Evolutionary conservation across 2,113 vertebrate species (phyloP).

Genomic region (Acanthochromis polyacanthus): DNA sequence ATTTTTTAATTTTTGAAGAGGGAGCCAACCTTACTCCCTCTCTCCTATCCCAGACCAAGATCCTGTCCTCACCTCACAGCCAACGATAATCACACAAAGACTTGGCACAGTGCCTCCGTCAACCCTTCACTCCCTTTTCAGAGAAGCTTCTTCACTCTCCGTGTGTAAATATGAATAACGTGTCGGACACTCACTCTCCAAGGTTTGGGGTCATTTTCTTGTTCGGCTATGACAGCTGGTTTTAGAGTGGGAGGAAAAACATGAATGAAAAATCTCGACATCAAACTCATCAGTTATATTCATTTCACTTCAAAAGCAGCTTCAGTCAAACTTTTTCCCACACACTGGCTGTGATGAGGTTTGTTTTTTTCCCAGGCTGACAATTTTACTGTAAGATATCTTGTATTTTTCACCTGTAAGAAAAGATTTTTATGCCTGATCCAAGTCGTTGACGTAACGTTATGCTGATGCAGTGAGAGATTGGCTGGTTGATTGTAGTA

Average conservation of each 20-base stretch:
- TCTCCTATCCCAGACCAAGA: conserved; percentile 48
- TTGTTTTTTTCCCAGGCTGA: conserved; percentile 51
- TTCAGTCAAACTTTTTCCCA: conserved; percentile 49
- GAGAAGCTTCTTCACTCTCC: conserved; percentile 42
- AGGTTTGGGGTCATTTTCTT: conserved; percentile 46
- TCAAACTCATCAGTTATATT: conserved; percentile 36
- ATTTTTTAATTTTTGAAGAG: conserved; percentile 43
- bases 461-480: conserved; percentile 38
- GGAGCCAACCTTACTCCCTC: conserved; percentile 35
- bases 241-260: conserved; percentile 42
- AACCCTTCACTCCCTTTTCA: conserved; percentile 40
- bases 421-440: conserved; percentile 43
- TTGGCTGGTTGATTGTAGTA: conserved; percentile 22
- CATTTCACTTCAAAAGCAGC: conserved; percentile 56
- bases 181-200: conserved; percentile 52
- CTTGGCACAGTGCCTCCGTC: conserved; percentile 55
- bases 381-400: conserved; percentile 38
- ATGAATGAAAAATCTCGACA: conserved; percentile 38
- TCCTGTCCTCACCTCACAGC: conserved; percentile 43
- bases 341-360: conserved; percentile 63
- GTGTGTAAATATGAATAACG: conserved; percentile 72
- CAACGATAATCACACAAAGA: conserved; percentile 74
- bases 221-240: conserved; percentile 30
- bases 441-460: conserved; percentile 28
- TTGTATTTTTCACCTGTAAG: conserved; percentile 55